Base-by-base conservation (phyloP, 2,797 vertebrate genomes). In the Phoxinus dragarum region DNA sequence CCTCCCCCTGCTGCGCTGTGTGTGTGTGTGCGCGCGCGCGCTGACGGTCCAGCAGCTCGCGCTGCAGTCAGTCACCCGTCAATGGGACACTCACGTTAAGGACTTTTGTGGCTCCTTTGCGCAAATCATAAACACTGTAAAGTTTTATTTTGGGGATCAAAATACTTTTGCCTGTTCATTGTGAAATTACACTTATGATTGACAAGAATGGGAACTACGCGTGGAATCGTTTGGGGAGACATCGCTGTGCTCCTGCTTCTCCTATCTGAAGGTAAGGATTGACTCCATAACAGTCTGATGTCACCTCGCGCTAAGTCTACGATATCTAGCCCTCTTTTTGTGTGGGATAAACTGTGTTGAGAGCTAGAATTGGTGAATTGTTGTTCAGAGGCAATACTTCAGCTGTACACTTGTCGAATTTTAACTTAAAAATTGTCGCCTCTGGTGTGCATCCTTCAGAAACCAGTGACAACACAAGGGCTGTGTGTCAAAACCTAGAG, bases 101-200 rank as follows among this genome's bases (percentile, higher is more conserved):
- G 94, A 94, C 90, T 92, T 91, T 86, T 91, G 91, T 89, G 82
- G 82, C 90, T 82, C 77, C 82, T 81, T 73, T 73, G 38, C 54
- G 69, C 54, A 23, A 81, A 76, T 47, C 27, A 47, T n/a, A 77
- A 54, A 77, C 42, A 27, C 12, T 66, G 19, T 59, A 23, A 88
- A 85, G 79, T 72, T 68, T 4, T 38, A n/a, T 68, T 72, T 56
- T 73, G 52, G 40, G 36, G 1, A 69, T 12, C 21, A 47, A 76
- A 34, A 84, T 56, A 80, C 38, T 85, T 88, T 82, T 89, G 84
- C 80, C 23, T 89, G 90, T 92, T 90, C 80, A 77, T 88, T 87
- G 81, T 87, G 85, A 92, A 94, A 93, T 93, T 84, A 93, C 92
- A 93, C 95, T 87, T 95, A 96, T 96, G 95, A 90, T 92, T 94